A percentile compares a stretch with the other conserved stretches of the same genome.
Evolutionary conservation across 1,140 invertebrate genomes (phyloP).

Genomic region (Plectus sambesii): DNA sequence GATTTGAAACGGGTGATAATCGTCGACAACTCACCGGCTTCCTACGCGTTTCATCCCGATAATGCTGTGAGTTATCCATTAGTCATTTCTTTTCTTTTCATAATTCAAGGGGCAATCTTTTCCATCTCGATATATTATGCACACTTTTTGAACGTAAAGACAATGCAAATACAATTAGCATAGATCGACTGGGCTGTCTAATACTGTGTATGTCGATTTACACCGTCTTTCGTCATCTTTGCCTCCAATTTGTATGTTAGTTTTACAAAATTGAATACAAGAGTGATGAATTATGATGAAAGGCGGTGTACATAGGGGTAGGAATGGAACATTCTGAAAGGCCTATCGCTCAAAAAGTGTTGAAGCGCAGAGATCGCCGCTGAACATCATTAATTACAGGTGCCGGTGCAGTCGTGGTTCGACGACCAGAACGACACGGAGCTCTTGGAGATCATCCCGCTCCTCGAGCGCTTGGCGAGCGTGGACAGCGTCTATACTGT

Average conservation of each 20-base stretch:
- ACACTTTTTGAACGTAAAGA: no score
- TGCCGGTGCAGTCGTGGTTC: conserved; percentile 93
- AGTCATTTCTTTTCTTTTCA: conserved; percentile 7
- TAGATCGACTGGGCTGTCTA: no score
- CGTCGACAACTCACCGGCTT: conserved; percentile 97
- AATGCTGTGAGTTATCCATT: conserved; percentile 68
- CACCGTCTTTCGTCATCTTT: conserved; percentile 11
- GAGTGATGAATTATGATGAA: no score
- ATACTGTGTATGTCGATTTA: conserved; percentile 3
- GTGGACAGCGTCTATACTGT: conserved; percentile 33
- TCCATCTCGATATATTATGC: no score
- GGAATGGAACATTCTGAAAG: neutral
- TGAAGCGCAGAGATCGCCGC: conserved; percentile 8
- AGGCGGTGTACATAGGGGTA: no score
- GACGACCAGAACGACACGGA: conserved; percentile 91
- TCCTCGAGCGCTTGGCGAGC: conserved; percentile 83
- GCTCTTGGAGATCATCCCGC: conserved; percentile 81
- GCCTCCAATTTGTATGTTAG: conserved; percentile 3
- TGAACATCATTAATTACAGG: conserved; percentile 53
- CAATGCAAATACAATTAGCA: no score
- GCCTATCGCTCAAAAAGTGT: conserved; percentile 2
- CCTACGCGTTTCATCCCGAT: conserved; percentile 99
- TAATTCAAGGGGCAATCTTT: conserved; percentile 6
- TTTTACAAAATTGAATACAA: no score
- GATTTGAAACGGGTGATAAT: conserved; percentile 93